Evolutionary conservation across 1,140 invertebrate genomes (phyloP).

Genomic region (Hyphantria cunea): DNA sequence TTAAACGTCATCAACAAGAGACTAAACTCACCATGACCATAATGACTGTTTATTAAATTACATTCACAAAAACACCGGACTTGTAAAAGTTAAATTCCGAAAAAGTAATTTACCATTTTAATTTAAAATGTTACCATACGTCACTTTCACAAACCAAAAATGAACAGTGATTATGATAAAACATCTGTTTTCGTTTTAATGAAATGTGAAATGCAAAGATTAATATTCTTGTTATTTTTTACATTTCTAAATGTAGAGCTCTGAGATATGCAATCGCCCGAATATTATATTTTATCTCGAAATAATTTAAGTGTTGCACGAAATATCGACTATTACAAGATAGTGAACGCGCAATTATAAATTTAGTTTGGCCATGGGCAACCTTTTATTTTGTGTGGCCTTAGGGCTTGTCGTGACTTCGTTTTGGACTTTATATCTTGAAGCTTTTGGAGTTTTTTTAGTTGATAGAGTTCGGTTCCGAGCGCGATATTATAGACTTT

Average conservation of each 20-base stretch:
- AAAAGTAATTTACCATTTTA: conserved; percentile 2
- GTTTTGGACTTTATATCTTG: conserved; percentile 39
- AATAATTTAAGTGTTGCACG: conserved; percentile 41
- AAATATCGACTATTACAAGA: conserved; percentile 44
- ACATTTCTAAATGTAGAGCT: conserved; percentile 29
- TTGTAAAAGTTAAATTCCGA: conserved; percentile 1
- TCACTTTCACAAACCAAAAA: conserved; percentile 19
- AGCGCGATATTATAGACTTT: not conserved
- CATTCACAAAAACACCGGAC: conserved; percentile 38
- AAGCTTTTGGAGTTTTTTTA: conserved; percentile 26
- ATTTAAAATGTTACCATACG: conserved; percentile 19
- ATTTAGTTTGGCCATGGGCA: conserved; percentile 43
- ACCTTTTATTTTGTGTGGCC: conserved; percentile 34
- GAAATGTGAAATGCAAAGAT: not conserved
- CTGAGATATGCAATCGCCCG: conserved; percentile 44
- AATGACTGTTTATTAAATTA: conserved; percentile 36
- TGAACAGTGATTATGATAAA: conserved; percentile 1
- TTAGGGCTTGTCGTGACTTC: conserved; percentile 46
- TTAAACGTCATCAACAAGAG: conserved; percentile 53
- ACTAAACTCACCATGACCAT: conserved; percentile 30
- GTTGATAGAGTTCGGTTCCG: conserved; percentile 16
- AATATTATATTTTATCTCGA: conserved; percentile 42
- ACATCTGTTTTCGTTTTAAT: conserved; percentile 11
- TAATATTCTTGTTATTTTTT: conserved; percentile 8
- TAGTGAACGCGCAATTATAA: conserved; percentile 48